These are phyloP conservation scores for Taphrorychus bicolor DNA, from an alignment of 2,888 invertebrate genomes.

Conservation along the genomic window DNA sequence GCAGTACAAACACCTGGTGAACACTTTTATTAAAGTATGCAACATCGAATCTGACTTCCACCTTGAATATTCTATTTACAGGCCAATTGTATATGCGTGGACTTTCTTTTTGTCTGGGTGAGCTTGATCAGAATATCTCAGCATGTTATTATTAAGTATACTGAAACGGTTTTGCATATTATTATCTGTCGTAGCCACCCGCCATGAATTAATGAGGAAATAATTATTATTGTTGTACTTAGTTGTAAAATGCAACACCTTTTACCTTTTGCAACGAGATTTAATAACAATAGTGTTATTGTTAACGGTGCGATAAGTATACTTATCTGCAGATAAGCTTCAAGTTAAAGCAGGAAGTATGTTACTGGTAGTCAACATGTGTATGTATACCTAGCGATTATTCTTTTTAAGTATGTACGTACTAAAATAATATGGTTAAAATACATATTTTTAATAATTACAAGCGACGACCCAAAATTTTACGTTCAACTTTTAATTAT, in stretches of 20 bases:
- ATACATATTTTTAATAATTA: too few species aligned
- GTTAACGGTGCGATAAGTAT: background rate
- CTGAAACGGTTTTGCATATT: slow-evolving; percentile 12
- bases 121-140: slow-evolving; percentile 24
- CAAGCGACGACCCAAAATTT: too few species aligned
- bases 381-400: too few species aligned
- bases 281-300: background rate
- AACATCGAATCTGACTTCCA: background rate
- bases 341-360: too few species aligned
- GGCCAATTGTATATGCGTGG: background rate
- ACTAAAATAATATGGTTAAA: too few species aligned
- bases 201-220: slow-evolving; percentile 1
- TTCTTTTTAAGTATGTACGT: too few species aligned
- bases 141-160: slow-evolving; percentile 18
- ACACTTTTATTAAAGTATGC: too few species aligned
- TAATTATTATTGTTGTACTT: background rate
- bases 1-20: too few species aligned
- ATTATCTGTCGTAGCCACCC: too few species aligned
- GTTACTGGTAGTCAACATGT: too few species aligned
- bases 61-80: slow-evolving; percentile 3
- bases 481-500: too few species aligned
- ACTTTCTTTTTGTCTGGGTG: slow-evolving; percentile 23
- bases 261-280: background rate
- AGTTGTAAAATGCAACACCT: background rate
- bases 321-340: background rate